Percentiles rank a stretch among this genome's conserved stretches.
Conservation (phyloP, 1,140 invertebrate species). For the Paraescarpia echinospica region DNA sequence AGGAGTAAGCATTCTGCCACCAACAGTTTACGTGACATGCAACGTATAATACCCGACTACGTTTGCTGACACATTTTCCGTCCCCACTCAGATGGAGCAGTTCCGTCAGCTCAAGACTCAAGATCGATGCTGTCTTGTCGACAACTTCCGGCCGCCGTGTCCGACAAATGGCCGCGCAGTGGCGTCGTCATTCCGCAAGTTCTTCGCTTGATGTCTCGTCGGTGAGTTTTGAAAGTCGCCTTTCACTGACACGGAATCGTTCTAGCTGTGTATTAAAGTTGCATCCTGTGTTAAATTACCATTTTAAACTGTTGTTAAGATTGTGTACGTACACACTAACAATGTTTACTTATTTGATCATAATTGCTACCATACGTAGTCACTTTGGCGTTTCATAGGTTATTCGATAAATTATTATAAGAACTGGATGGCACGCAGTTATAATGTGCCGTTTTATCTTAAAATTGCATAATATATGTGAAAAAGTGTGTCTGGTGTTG, state of each 20-base stretch:
- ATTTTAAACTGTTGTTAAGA: too few relatives aligned
- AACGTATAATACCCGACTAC: neutral
- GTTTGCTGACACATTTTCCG: neutral
- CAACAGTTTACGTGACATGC: neutral
- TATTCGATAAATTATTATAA: too few relatives aligned
- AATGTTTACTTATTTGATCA: too few relatives aligned
- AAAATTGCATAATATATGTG: too few relatives aligned
- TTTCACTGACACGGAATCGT: neutral
- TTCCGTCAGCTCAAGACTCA: neutral
- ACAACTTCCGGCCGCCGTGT: slow-evolving; percentile 9
- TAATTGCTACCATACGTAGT: too few relatives aligned
- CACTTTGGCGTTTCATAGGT: too few relatives aligned
- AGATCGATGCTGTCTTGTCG: neutral
- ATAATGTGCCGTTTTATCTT: too few relatives aligned
- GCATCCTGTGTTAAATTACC: too few relatives aligned
- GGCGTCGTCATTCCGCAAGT: slow-evolving; percentile 9
- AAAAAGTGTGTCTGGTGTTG: too few relatives aligned
- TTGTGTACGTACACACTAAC: too few relatives aligned
- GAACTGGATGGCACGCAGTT: too few relatives aligned
- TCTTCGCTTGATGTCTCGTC: neutral
- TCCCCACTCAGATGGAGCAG: neutral
- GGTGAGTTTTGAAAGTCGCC: neutral
- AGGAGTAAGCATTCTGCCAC: neutral
- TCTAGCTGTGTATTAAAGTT: neutral
- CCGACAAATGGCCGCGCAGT: neutral